Base-by-base conservation (phyloP, 2,888 invertebrate genomes). In the Gonocerus acuteangulatus region DNA sequence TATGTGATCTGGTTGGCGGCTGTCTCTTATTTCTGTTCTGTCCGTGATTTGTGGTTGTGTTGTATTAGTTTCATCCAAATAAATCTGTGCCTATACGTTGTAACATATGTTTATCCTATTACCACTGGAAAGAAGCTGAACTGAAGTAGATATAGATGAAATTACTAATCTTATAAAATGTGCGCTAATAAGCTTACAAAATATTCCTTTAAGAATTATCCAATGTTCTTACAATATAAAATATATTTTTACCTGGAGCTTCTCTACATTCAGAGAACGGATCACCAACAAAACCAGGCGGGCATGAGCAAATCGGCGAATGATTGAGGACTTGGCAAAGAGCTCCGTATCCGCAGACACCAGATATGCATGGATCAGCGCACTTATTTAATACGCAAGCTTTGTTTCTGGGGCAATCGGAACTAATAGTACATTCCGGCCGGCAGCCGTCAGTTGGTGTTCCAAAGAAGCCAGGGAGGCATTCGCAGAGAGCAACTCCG, bases 241-340 rank as follows among this genome's bases (percentile, higher is more conserved):
- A 6, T 27, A 27, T 27, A 27, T 27, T 27, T 71, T 70, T 69
- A 76, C 76, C 72, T 68, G 72, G 71, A n/a, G 57, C 57, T 44
- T 61, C 39, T 59, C 59, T 42, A 21, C 57, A 57, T 57, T 57
- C 57, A 1, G 54, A 54, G n/a, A 87, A 86, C 3, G 87, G 86
- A 77, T 87, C 84, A 48, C 89, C 89, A 48, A 83, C 83, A 68
- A 78, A 81, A 52, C 82, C 83, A 54, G 74, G 68, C 83, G 86
- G 64, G 66, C 78, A 78, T 21, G 73, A 71, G 66, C 76, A 77
- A 3, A 73, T 69, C 2, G 76, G 74, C 27, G 72, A 71, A 63
- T 75, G 75, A 70, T 87, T 86, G 45, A 84, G 77, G 2, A 87
- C 85, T 71, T 80, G 79, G 70, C 89, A 89, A 65, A 81, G 79